These are phyloP conservation scores for Drosophila virilis DNA, from an alignment of 1,140 invertebrate species.

Conservation along the genomic window DNA sequence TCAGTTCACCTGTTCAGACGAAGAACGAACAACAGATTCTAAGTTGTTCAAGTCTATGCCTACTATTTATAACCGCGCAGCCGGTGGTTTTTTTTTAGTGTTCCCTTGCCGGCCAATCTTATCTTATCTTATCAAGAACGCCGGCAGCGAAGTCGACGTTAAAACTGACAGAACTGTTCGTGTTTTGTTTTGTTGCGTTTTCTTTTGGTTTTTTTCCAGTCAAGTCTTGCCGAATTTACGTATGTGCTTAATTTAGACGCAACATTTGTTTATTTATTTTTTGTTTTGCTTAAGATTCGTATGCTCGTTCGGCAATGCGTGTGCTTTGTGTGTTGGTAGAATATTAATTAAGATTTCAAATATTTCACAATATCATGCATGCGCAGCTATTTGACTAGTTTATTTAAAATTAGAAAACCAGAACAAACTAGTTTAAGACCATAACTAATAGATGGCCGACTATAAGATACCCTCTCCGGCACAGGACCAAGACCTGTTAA, in stretches of 20 bases:
- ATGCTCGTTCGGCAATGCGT: neutral
- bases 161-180: neutral
- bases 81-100: conserved; percentile 26
- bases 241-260: conserved; percentile 34
- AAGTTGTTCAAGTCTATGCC: conserved; percentile 16
- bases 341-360: too few relatives aligned
- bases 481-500: too few relatives aligned
- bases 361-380: too few relatives aligned
- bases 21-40: conserved; percentile 27
- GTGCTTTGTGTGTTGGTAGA: too few relatives aligned
- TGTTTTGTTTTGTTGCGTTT: conserved; percentile 8
- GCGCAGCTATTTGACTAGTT: too few relatives aligned
- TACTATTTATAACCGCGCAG: conserved; percentile 61
- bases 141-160: neutral
- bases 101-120: conserved; percentile 33
- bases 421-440: too few relatives aligned
- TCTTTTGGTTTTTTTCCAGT: conserved; percentile 26
- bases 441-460: too few relatives aligned
- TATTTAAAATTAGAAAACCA: too few relatives aligned
- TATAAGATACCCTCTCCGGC: too few relatives aligned
- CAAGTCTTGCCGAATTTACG: conserved; percentile 30
- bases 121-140: conserved; percentile 33
- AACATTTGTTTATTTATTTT: neutral
- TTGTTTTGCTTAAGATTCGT: neutral
- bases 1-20: conserved; percentile 38